Base-by-base conservation (phyloP, 2,888 invertebrate genomes). In the Athrips mouffetella region DNA sequence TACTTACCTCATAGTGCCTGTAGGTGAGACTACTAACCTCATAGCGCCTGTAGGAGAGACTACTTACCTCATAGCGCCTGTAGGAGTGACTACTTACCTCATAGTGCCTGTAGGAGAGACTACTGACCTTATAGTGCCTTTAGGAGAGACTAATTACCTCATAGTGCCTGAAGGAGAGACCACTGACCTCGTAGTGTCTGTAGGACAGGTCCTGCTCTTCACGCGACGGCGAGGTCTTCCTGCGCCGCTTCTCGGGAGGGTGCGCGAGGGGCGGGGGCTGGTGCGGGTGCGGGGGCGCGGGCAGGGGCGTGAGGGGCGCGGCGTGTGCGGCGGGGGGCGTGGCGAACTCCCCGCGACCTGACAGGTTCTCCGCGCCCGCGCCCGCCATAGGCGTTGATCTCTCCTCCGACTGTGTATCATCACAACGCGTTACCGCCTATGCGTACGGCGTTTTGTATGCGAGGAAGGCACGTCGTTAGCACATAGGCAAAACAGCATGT, bases 331-430 rank as follows among this genome's bases (percentile, higher is more conserved):
- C 72, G 50, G 83, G 75, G 52, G 89, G 77, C 54, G 84, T 83
- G 52, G 86, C 82, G 71, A 85, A 85, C 58, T 85, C 83, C 52
- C 78, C 70, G 53, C 89, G 80, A 45, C 82, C 66, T 11, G 73
- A 85, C 20, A 89, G 72, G 68, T 89, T 89, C 74, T 89, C 89
- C 30, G 88, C 88, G 18, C 35, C n/a, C n/a, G 50, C 88, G 50
- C 85, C 81, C 54, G 80, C 82, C 16, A 80, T 82, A 48, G 89
- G 88, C 59, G 89, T 89, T 40, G 86, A 81, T 42, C 88, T 78
- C 50, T 83, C 89, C 61, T 89, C 89, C 58, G 76, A 74, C 89
- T 89, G 73, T 33, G 48, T 55, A 45, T 11, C 61, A 29, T 10
- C 40, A 30, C 11, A 31, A 27, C 30, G 7, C 13, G n/a, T n/a